Evolutionary conservation across 2,113 vertebrate species (phyloP).

Genomic region (Bombycilla garrulus): DNA sequence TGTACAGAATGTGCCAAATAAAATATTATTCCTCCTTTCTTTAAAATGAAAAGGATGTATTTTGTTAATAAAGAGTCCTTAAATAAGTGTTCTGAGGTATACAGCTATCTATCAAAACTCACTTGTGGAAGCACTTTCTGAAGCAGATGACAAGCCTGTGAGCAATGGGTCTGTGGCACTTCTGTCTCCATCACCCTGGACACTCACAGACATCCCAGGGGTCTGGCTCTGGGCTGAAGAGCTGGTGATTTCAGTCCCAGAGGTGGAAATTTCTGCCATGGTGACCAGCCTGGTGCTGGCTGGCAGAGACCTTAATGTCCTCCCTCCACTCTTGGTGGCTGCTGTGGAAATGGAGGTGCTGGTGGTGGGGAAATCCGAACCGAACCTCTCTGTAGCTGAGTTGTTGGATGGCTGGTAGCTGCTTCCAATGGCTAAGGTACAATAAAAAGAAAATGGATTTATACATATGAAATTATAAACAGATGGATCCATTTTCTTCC

Average conservation of each 20-base stretch:
- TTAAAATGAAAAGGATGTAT: slow-evolving; percentile 60
- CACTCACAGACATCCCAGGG: neutral
- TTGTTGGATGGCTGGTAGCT: neutral
- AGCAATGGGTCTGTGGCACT: neutral
- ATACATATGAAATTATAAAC: slow-evolving; percentile 7
- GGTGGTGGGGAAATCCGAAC: slow-evolving; percentile 25
- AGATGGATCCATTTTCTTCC: slow-evolving; percentile 50
- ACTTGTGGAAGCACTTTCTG: neutral
- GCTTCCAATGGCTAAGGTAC: slow-evolving; percentile 42
- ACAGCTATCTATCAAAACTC: slow-evolving; percentile 28
- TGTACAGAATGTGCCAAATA: slow-evolving; percentile 42
- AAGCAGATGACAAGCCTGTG: rapidly evolving
- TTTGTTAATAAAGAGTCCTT: slow-evolving; percentile 30
- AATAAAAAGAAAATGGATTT: neutral
- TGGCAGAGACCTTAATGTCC: slow-evolving; percentile 78
- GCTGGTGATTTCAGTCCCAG: neutral
- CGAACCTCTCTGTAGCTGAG: slow-evolving; percentile 13
- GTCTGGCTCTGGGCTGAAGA: neutral
- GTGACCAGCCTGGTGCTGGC: neutral
- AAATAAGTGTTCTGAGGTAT: slow-evolving; percentile 33
- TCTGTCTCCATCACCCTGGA: neutral
- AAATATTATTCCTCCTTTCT: slow-evolving; percentile 60
- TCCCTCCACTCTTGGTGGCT: slow-evolving; percentile 75
- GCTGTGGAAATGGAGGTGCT: slow-evolving; percentile 74
- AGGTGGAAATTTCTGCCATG: neutral